Conservation (phyloP, 2,797 vertebrate species). For the Poecilia picta region DNA sequence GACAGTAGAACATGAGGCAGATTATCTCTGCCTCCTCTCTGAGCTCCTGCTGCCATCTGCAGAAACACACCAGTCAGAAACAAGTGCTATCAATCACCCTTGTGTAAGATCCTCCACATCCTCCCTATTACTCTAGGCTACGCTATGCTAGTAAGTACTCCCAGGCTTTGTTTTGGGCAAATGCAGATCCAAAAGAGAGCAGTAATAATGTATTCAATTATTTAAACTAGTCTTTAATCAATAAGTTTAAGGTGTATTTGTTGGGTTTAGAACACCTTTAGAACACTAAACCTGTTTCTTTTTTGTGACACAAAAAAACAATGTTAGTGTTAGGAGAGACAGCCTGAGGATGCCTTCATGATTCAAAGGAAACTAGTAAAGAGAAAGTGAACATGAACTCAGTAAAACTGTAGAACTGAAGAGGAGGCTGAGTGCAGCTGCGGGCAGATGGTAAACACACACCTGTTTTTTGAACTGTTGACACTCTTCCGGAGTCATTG, state of each 20-base stretch:
- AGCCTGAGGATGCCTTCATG: background rate
- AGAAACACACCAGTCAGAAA: too few species aligned
- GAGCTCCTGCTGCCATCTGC: too few species aligned
- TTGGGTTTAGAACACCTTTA: background rate
- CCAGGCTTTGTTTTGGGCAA: background rate
- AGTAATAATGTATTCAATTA: background rate
- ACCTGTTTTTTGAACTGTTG: constrained; percentile 98
- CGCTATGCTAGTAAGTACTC: background rate
- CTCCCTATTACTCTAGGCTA: too few species aligned
- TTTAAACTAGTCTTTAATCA: background rate
- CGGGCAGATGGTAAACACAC: constrained; percentile 20
- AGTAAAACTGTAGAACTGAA: background rate
- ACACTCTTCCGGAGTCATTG: constrained; percentile 95
- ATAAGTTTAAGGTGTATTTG: background rate
- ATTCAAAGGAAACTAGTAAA: background rate
- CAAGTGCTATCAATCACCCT: too few species aligned
- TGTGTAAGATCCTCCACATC: too few species aligned
- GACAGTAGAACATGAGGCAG: too few species aligned
- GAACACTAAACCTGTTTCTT: background rate
- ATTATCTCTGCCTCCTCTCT: too few species aligned
- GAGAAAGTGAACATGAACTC: background rate
- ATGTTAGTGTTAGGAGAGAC: background rate
- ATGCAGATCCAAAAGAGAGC: background rate
- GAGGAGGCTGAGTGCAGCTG: background rate
- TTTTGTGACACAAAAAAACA: background rate